These are phyloP conservation scores for Drosophila prosaltans DNA, from an alignment of 1,140 invertebrate species.

Conservation along the genomic window DNA sequence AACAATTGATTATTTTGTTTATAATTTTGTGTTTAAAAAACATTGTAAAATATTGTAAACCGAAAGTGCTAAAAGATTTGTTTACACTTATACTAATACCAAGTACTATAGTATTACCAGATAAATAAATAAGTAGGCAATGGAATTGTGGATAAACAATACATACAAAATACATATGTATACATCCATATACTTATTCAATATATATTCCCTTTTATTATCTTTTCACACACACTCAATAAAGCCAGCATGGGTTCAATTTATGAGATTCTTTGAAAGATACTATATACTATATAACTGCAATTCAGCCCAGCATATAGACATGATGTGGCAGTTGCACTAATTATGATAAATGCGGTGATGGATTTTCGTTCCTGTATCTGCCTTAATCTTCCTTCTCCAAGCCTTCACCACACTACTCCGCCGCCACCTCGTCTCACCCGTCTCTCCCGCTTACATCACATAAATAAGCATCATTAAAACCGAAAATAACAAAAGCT, in stretches of 20 bases:
- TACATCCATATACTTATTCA: neutral
- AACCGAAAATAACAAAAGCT: slow-evolving; percentile 24
- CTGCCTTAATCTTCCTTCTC: slow-evolving; percentile 1
- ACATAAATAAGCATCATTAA: slow-evolving; percentile 25
- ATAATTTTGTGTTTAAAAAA: no score
- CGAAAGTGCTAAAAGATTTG: neutral
- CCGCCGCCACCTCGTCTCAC: neutral
- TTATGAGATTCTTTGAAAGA: slow-evolving; percentile 5
- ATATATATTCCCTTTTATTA: neutral
- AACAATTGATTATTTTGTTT: neutral
- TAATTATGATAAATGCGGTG: slow-evolving; percentile 67
- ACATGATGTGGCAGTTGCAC: slow-evolving; percentile 35
- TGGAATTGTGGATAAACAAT: neutral
- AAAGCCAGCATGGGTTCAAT: neutral
- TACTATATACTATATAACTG: neutral
- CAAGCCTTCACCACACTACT: neutral
- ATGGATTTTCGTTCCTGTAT: neutral
- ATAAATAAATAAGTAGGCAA: slow-evolving; percentile 7
- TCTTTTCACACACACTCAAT: neutral
- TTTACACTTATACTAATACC: no score
- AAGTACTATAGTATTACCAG: no score
- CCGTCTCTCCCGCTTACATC: slow-evolving; percentile 29
- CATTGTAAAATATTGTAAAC: neutral
- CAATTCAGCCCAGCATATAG: slow-evolving; percentile 3
- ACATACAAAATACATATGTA: neutral